Evolutionary conservation across 2,888 invertebrate species (phyloP), one percentile per base, ranked within the genome.

Genomic region (Augochlorella aurata): DNA sequence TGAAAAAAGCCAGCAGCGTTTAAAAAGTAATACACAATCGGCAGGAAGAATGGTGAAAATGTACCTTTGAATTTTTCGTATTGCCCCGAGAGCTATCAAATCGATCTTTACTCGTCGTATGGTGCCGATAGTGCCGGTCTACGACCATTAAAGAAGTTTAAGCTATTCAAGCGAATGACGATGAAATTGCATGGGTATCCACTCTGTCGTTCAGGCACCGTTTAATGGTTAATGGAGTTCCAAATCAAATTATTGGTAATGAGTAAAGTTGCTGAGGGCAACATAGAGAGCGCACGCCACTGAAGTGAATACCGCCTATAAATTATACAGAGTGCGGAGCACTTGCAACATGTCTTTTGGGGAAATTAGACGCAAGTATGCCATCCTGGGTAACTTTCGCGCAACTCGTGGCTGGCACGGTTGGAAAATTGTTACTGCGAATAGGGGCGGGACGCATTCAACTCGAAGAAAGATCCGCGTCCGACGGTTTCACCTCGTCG

Each of bases 201-300:
- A 88, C 89, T 89, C 89, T 89, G 89, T 90, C 89, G 89, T 90
- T 87, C 89, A 86, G 89, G 89, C 89, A 88, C 86, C 90, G 88
- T 88, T 92, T 91, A 90, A 92, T 90, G 89, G 91, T 91, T 92
- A 91, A 92, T 92, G 90, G 91, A 92, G 91, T 91, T 92, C 88
- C 90, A 90, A 92, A 92, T 92, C 91, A 91, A 92, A 92, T 92
- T 92, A 92, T 90, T 90, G 90, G 88, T 92, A 92, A 92, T 91
- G 91, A 91, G 91, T 88, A 92, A 92, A 92, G 91, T 92, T 92
- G 89, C 88, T 85, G 87, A 85, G 88, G 88, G 90, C 89, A 88
- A 87, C 89, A 87, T 87, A 86, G 87, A 84, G 88, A 85, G 88
- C 83, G 88, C 86, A 87, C 85, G 89, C 89, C 86, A 87, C 87